phyloP scores from a whole-genome alignment of 2,888 invertebrate species.

The Dicyrtoma fusca region DNA sequence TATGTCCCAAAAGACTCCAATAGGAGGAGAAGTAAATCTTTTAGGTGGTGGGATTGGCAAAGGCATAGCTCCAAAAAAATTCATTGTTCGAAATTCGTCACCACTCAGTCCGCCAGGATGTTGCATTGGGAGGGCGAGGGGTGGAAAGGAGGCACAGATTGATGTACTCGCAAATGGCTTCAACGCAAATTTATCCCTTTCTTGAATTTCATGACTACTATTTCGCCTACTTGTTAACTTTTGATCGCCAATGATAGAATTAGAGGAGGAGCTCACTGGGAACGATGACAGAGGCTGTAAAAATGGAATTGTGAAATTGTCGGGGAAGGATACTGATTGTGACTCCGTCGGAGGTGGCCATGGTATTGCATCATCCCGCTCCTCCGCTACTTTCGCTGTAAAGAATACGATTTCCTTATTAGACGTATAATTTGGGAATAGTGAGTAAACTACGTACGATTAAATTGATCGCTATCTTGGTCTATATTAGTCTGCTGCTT shows the following conservation, averaged over 20 bases:
- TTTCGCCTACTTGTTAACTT: not conserved
- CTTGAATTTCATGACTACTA: not conserved
- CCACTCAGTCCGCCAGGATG: not conserved
- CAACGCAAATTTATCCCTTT: not conserved
- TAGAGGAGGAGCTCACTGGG: not conserved
- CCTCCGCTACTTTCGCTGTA: conserved; percentile 17
- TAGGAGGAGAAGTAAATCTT: conserved; percentile 65
- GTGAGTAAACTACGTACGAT: too few species aligned
- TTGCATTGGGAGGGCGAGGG: not conserved
- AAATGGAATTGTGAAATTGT: not conserved
- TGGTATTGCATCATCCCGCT: conserved; percentile 11
- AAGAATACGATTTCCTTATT: too few species aligned
- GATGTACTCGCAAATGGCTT: too few species aligned
- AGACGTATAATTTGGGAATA: too few species aligned
- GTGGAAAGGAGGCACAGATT: not conserved
- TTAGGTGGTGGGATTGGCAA: not conserved
- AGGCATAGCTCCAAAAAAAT: not conserved
- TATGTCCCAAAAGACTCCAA: conserved; percentile 92
- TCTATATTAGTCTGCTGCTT: too few species aligned
- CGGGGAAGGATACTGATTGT: not conserved
- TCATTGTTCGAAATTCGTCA: not conserved
- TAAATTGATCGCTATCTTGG: too few species aligned
- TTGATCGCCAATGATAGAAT: not conserved
- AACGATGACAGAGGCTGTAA: not conserved
- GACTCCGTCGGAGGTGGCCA: conserved; percentile 23